Evolutionary conservation across 2,888 invertebrate genomes (phyloP), one percentile per base, ranked within the genome.

Genomic region (Rotaria macrura): DNA sequence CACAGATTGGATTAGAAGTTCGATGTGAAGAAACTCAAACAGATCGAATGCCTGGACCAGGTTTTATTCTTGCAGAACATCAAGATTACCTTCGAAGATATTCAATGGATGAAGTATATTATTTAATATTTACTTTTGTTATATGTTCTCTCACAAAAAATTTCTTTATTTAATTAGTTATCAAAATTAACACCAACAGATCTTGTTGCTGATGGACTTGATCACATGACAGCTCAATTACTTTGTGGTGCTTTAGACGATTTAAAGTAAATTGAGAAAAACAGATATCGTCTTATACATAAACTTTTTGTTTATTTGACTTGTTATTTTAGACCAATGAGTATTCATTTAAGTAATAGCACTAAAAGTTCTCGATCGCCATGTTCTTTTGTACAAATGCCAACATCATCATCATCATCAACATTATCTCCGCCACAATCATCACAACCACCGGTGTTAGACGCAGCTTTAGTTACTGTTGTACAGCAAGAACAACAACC

Each of bases 11-110:
- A 43, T 43, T 79, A 25, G 79, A 79, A 43, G 43, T 43, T n/a
- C 40, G 43, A 14, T 79, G 25, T 25, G 79, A 43, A 43, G 79
- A 79, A 43, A 79, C 79, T 25, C 79, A 79, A 43, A 79, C 79
- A 14, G 79, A 79, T 43, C 40, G 40, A 43, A 65, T 65, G 65
- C 65, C 65, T 65, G 65, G 65, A 65, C 65, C 65, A 34, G 65
- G 65, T 34, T 79, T 79, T 79, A 79, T 79, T 38, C 40, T 79
- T 79, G 79, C 43, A 43, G 79, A 79, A 25, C 40, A 79, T 79
- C 79, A 79, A 79, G 79, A 79, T 79, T 79, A 79, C 43, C 43
- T 79, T 43, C 40, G 79, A 40, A 40, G 79, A 79, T 79, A 43
- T 79, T 43, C 40, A 43, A 40, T 43, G 43, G 79, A 79, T 25